These are phyloP conservation scores for Thumatha senex DNA, from an alignment of 2,888 invertebrate species.

Conservation along the genomic window DNA sequence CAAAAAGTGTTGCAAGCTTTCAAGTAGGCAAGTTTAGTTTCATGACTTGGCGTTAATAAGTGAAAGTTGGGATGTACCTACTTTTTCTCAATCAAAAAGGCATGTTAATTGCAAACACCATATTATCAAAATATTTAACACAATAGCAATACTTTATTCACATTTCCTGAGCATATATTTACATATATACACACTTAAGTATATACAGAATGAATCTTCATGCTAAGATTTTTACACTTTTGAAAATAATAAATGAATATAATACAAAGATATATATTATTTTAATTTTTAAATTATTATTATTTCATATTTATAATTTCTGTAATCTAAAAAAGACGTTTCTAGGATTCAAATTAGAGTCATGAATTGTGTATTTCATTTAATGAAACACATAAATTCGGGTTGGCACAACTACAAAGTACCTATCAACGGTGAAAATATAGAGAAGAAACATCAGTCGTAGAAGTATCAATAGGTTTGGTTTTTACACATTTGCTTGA, in stretches of 20 bases:
- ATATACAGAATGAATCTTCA: slow-evolving; percentile 26
- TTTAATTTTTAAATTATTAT: slow-evolving; percentile 1
- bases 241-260: slow-evolving; percentile 24
- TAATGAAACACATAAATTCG: slow-evolving; percentile 81
- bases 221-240: slow-evolving; percentile 25
- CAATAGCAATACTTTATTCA: slow-evolving; percentile 37
- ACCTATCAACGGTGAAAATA: slow-evolving; percentile 71
- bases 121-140: slow-evolving; percentile 38
- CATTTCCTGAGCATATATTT: slow-evolving; percentile 38
- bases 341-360: slow-evolving; percentile 26
- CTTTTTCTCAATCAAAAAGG: neutral
- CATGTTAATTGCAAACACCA: slow-evolving; percentile 14
- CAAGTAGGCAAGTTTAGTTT: too few species aligned
- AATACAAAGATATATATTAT: slow-evolving; percentile 15
- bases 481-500: slow-evolving; percentile 37
- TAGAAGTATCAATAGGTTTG: slow-evolving; percentile 46
- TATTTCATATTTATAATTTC: too few species aligned
- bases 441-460: slow-evolving; percentile 65
- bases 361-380: slow-evolving; percentile 62
- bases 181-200: slow-evolving; percentile 23
- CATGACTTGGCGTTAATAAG: too few species aligned
- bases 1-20: too few species aligned
- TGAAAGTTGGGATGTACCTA: too few species aligned
- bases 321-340: too few species aligned
- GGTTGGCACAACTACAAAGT: slow-evolving; percentile 80